phyloP scores from a whole-genome alignment of 2,797 vertebrate species.

The Coilia nasus region DNA sequence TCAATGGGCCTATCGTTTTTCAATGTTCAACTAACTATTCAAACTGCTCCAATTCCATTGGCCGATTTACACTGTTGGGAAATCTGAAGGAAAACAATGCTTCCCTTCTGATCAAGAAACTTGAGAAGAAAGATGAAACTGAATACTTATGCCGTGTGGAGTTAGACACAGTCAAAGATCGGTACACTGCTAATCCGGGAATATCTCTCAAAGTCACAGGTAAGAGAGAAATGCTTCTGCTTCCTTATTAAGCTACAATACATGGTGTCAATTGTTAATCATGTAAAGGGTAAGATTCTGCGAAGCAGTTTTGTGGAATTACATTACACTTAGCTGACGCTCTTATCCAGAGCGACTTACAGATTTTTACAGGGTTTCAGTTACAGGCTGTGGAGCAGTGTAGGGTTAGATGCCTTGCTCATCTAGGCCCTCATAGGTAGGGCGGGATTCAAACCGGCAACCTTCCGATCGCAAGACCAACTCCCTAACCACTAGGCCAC shows the following conservation, averaged over 20 bases:
- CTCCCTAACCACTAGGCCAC: too few relatives aligned
- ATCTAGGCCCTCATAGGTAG: too few relatives aligned
- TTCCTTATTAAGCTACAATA: background rate
- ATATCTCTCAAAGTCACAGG: background rate
- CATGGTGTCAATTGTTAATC: too few relatives aligned
- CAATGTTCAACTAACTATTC: background rate
- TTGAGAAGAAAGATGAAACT: background rate
- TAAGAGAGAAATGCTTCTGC: background rate
- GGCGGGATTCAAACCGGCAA: too few relatives aligned
- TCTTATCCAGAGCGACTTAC: too few relatives aligned
- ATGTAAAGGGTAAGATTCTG: too few relatives aligned
- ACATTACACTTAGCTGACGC: too few relatives aligned
- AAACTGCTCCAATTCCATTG: slow-evolving; percentile 24
- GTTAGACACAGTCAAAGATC: background rate
- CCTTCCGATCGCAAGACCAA: too few relatives aligned
- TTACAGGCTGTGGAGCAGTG: too few relatives aligned
- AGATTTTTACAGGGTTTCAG: too few relatives aligned
- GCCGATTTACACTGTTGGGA: slow-evolving; percentile 25
- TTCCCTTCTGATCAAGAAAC: background rate
- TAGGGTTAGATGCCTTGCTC: too few relatives aligned
- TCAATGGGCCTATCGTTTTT: background rate
- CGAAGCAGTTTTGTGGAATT: too few relatives aligned
- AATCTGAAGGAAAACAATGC: background rate
- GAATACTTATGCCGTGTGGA: slow-evolving; percentile 29
- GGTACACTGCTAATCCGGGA: background rate